phyloP scores from a whole-genome alignment of 2,113 vertebrate species.

The Guaruba guarouba region DNA sequence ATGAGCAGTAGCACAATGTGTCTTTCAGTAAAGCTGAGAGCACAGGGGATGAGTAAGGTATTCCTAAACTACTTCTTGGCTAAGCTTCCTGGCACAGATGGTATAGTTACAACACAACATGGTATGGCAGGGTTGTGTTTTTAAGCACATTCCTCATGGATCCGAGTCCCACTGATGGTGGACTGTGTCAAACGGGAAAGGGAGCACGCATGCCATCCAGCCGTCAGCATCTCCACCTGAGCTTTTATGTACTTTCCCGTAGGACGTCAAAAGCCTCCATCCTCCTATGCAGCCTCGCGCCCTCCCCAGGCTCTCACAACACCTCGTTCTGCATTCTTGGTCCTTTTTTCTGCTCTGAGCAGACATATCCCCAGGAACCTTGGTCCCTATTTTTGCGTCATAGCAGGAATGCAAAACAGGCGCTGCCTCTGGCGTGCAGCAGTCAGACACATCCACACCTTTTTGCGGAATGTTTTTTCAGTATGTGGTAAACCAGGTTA shows the following conservation, averaged over 20 bases:
- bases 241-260: conserved; percentile 33
- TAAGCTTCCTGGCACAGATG: background rate
- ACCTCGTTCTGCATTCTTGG: conserved; percentile 70
- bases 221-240: conserved; percentile 45
- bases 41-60: background rate
- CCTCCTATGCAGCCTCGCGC: background rate
- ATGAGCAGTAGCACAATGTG: background rate
- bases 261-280: conserved; percentile 24
- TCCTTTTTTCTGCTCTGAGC: conserved; percentile 73
- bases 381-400: conserved; percentile 76
- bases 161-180: conserved; percentile 28
- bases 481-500: conserved; percentile 92
- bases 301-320: conserved; percentile 48
- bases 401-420: conserved; percentile 78
- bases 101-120: background rate
- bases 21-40: conserved; percentile 26
- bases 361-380: conserved; percentile 72
- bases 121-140: conserved; percentile 63
- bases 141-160: conserved; percentile 64
- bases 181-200: conserved; percentile 53
- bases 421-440: conserved; percentile 30
- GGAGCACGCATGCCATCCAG: conserved; percentile 24
- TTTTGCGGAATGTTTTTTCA: conserved; percentile 96
- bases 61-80: conserved; percentile 23
- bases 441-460: conserved; percentile 92